Percentiles rank a stretch among this genome's conserved stretches.
Evolutionary conservation across 2,888 invertebrate genomes (phyloP).

Genomic region (Dryomyza anilis): DNA sequence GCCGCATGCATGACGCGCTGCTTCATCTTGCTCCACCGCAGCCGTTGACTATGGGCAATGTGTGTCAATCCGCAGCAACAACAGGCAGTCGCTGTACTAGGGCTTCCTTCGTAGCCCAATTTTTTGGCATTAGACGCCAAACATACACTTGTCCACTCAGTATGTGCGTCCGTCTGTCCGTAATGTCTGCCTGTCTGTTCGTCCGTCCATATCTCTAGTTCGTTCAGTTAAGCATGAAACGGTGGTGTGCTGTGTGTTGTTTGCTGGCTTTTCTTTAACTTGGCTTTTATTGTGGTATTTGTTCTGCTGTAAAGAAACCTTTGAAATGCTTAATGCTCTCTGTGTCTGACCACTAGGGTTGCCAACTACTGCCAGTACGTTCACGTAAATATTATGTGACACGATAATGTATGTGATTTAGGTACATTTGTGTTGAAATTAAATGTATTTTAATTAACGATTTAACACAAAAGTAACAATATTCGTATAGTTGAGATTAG

Average conservation of each 20-base stretch:
- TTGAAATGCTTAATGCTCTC: slow-evolving; percentile 17
- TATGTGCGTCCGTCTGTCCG: background rate
- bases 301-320: slow-evolving; percentile 9
- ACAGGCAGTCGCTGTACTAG: background rate
- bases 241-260: background rate
- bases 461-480: too few relatives aligned
- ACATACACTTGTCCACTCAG: background rate
- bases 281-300: background rate
- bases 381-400: too few relatives aligned
- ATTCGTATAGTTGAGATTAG: too few relatives aligned
- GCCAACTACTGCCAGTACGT: too few relatives aligned
- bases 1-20: background rate
- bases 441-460: too few relatives aligned
- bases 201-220: background rate
- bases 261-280: background rate
- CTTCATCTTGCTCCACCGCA: background rate
- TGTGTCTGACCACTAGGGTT: too few relatives aligned
- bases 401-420: too few relatives aligned
- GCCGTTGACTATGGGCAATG: background rate
- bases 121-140: background rate
- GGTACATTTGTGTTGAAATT: too few relatives aligned
- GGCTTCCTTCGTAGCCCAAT: slow-evolving; percentile 19
- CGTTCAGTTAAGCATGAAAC: background rate
- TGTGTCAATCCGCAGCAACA: background rate
- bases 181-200: background rate